Conservation (phyloP, 2,113 vertebrate species). For the Grammomys dolichurus region DNA sequence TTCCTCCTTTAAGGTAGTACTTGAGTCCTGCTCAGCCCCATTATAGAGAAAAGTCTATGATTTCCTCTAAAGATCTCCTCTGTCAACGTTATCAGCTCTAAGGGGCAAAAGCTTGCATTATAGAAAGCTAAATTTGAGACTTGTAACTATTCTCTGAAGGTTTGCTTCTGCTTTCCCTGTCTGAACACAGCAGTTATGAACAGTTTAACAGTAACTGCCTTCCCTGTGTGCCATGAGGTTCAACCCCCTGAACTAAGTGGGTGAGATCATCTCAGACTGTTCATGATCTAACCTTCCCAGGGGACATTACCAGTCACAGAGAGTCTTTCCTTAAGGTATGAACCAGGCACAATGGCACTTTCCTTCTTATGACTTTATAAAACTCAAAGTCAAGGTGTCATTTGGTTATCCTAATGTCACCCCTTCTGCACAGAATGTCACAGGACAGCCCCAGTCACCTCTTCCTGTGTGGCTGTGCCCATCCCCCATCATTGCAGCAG, state of each 20-base stretch:
- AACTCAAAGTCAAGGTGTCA: neutral
- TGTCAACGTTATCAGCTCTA: conserved; percentile 46
- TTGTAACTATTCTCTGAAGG: conserved; percentile 49
- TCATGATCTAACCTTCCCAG: conserved; percentile 38
- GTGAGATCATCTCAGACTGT: conserved; percentile 25
- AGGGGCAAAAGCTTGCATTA: neutral
- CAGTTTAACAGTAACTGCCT: conserved; percentile 36
- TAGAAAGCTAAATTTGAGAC: conserved; percentile 54
- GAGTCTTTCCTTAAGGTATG: neutral
- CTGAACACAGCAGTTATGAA: conserved; percentile 34
- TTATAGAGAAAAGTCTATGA: neutral
- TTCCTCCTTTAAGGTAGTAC: conserved; percentile 36
- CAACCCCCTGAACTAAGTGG: conserved; percentile 52
- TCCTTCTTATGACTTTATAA: conserved; percentile 28
- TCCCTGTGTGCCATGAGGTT: conserved; percentile 19
- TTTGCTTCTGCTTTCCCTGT: conserved; percentile 64
- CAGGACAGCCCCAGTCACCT: neutral
- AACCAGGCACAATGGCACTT: neutral
- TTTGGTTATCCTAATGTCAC: neutral
- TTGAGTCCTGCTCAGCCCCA: neutral
- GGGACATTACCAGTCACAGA: neutral
- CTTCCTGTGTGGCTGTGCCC: neutral
- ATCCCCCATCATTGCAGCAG: neutral
- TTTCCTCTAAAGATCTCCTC: conserved; percentile 41
- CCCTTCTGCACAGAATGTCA: neutral